Evolutionary conservation across 37 sponge, comb jelly and placozoan genomes (phyloP).

Genomic region (Agelas oroides): DNA sequence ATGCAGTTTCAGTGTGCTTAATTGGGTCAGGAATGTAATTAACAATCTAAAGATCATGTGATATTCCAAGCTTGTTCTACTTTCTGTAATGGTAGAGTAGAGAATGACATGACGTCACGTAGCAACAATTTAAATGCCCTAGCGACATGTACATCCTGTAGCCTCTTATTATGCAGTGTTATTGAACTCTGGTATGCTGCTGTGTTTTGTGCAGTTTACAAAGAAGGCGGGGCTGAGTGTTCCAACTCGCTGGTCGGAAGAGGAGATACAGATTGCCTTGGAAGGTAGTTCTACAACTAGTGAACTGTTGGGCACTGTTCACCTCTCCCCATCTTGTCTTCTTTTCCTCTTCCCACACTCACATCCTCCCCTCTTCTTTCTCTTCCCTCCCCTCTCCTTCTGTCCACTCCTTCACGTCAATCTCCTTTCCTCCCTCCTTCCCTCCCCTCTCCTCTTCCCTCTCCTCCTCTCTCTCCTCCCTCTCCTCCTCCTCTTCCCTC

Average conservation of each 20-base stretch:
- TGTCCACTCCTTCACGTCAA: background rate
- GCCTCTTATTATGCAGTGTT: no score
- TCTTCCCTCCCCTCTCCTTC: background rate
- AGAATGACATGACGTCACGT: no score
- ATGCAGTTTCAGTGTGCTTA: no score
- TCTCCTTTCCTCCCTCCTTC: background rate
- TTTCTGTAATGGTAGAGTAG: no score
- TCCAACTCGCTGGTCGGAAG: conserved; percentile 51
- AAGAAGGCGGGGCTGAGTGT: conserved; percentile 1
- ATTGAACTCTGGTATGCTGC: no score
- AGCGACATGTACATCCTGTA: no score
- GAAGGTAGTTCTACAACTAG: conserved; percentile 22
- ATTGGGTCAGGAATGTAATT: no score
- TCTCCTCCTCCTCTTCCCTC: background rate
- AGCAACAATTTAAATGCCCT: no score
- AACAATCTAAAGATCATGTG: no score
- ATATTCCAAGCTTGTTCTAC: no score
- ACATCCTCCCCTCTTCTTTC: conserved; percentile 1
- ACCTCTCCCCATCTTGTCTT: no score
- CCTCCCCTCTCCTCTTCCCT: background rate
- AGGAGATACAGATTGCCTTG: conserved; percentile 58
- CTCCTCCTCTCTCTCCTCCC: background rate
- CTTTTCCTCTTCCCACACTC: conserved; percentile 6
- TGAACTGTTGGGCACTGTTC: no score
- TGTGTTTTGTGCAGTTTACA: conserved; percentile 22